Evolutionary conservation across 2,113 vertebrate genomes (phyloP).

Genomic region (Candoia aspera): DNA sequence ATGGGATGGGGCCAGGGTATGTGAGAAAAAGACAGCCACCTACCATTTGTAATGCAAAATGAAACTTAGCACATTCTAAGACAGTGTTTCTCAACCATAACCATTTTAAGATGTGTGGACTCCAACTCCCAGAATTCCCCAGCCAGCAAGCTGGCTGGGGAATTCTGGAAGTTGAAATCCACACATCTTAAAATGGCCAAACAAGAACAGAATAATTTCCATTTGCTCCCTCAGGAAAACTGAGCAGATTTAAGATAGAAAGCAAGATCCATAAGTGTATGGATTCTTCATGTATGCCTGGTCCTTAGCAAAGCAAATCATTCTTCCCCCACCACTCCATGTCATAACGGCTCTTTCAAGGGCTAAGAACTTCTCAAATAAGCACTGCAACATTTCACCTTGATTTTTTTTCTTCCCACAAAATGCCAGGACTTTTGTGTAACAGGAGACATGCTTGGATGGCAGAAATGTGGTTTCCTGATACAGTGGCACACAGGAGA

Average conservation of each 20-base stretch:
- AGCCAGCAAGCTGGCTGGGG: too few species aligned
- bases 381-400: constrained; percentile 49
- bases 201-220: background rate
- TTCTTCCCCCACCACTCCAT: background rate
- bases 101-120: too few species aligned
- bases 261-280: background rate
- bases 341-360: background rate
- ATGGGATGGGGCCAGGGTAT: background rate
- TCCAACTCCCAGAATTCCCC: too few species aligned
- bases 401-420: constrained; percentile 27
- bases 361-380: constrained; percentile 31
- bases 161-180: too few species aligned
- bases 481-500: background rate
- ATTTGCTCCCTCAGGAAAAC: rapidly evolving
- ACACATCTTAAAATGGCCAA: too few species aligned
- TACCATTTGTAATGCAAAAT: background rate
- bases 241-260: background rate
- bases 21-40: background rate
- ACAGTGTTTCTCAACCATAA: background rate
- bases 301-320: background rate
- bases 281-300: background rate
- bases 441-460: background rate
- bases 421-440: background rate
- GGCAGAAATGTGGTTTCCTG: background rate
- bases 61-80: background rate